Evolutionary conservation across 2,797 vertebrate genomes (phyloP).

Genomic region (Tamandua tetradactyla): DNA sequence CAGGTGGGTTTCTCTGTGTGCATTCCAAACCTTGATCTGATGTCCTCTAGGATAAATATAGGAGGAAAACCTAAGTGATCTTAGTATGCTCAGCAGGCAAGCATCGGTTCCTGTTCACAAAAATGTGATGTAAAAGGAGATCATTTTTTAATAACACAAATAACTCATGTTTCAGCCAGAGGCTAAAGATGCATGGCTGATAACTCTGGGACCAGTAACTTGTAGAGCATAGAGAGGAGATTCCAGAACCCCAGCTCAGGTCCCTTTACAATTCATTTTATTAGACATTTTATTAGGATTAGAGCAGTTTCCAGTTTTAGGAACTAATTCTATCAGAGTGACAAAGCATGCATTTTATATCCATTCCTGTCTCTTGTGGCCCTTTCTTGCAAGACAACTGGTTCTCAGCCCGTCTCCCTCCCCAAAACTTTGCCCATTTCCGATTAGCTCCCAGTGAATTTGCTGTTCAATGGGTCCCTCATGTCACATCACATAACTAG

Average conservation of each 20-base stretch:
- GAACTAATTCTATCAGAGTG: not conserved
- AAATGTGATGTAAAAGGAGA: not conserved
- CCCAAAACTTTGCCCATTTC: not conserved
- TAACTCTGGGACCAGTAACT: not conserved
- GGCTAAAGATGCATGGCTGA: not conserved
- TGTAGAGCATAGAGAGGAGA: not conserved
- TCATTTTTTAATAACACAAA: not conserved
- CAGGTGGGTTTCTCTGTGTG: not conserved
- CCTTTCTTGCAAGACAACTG: not conserved
- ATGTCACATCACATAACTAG: not conserved
- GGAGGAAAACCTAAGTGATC: not conserved
- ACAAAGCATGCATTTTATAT: not conserved
- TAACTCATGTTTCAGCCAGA: not conserved
- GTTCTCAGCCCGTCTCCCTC: not conserved
- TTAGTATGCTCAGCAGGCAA: not conserved
- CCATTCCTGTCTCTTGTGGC: not conserved
- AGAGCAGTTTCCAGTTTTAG: not conserved
- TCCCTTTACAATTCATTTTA: not conserved
- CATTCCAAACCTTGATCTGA: not conserved
- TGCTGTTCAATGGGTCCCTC: not conserved
- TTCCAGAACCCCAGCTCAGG: not conserved
- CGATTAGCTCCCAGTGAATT: not conserved
- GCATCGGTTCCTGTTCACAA: not conserved
- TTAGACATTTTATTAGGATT: not conserved
- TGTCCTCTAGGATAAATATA: not conserved